Evolutionary conservation across 2,113 vertebrate species (phyloP), one percentile per base, ranked within the genome.

Genomic region (Chionomys nivalis): DNA sequence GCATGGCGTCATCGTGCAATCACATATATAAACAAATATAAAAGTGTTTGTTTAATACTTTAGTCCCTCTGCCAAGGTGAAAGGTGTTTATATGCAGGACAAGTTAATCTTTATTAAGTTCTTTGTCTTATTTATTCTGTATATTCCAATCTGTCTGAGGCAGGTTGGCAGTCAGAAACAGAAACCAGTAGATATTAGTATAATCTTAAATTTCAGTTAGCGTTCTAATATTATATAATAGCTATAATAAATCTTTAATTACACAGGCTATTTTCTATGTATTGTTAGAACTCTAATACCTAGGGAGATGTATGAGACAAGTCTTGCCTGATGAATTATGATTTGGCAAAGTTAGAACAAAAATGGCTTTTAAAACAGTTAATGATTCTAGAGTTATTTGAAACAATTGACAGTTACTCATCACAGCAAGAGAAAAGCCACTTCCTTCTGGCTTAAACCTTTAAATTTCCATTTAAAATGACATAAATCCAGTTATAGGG

Each of bases 171-270:
- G 47, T 90, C 73, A 82, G 24, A 95, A 94, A 23, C 61, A 89
- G 28, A 90, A 75, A 93, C 66, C 68, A 95, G 44, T 52, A 82
- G 68, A 86, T 58, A 90, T 61, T 87, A 90, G 26, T 42, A 63
- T 87, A 92, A 87, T 72, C 49, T 95, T 86, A 24, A 61, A 89
- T 94, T 95, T 92, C 19, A 94, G 26, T 96, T 47, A 89, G 58
- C 8, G 6, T 85, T 44, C 7, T 89, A 82, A 87, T 58, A 70
- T 79, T 85, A 83, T 55, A 61, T 82, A 26, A 9, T 61, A 82
- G 77, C 28, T 76, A 12, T 36, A 83, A 24, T 66, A 93, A 58
- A 17, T 28, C 61, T 61, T 82, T 81, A 92, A 87, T 92, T 52
- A 66, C 36, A 61, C 23, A 85, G 61, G 61, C n/a, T 89, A 42